Base-by-base conservation (phyloP, 2,888 invertebrate species). In the Nephrotoma flavescens region DNA sequence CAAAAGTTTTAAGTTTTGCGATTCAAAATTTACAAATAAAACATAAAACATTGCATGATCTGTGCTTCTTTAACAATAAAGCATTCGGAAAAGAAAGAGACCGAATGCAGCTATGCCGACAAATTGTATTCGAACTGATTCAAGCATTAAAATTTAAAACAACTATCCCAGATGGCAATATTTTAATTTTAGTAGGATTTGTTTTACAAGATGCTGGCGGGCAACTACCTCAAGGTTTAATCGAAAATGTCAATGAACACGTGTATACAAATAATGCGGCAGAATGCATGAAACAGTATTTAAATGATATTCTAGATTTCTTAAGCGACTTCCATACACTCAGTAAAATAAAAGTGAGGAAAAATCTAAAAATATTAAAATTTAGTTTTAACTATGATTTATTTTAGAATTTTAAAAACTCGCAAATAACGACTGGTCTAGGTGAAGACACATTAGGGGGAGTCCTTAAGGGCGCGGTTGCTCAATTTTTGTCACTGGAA, bases 391-490 rank as follows among this genome's bases (percentile, higher is more conserved):
- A 41, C 12, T 2, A 71, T 84, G 12, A 45, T 86, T 52, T 87
- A 85, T 90, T 91, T 88, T 89, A 95, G 95, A 95, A 94, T 89
- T 95, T 95, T 89, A 94, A 93, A 89, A 96, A 95, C 91, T 95
- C 95, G 4, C 92, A 92, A 86, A 91, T 92, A 41, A 92, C 92
- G 91, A 95, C 93, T 90, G 96, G 97, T 87, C 92, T 98, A 87
- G 97, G 98, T 91, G 98, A 99, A 91, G 99, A 99, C 91, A 98
- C 99, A 0, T 92, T 99, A 42, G 99, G 99, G 0, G 98, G 98
- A 0, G 96, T 98, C 86, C 94, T 99, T 86, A 99, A 99, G 92
- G 98, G 98, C 83, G 98, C 97, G 41, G 95, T 99, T 85, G 97
- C 99, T 0, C 97, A 97, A 91, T 97, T 96, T 91, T 94, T 99